Base-by-base conservation (phyloP, 2,888 invertebrate species). In the Sepiola atlantica region DNA sequence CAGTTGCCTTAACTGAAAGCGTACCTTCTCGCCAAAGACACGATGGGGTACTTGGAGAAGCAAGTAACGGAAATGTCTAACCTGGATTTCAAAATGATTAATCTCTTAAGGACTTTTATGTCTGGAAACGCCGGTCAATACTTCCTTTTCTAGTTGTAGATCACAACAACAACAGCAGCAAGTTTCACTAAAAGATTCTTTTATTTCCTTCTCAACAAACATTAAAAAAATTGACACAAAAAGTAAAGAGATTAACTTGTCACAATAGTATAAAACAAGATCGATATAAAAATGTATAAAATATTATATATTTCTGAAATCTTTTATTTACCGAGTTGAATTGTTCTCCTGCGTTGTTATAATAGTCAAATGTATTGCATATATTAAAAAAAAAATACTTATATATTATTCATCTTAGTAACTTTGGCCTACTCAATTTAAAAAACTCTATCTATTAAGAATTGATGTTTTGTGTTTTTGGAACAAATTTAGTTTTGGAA, bases 151-250 rank as follows among this genome's bases (percentile, higher is more conserved):
- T n/a, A n/a, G 77, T 18, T 77, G n/a, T 77, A n/a, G n/a, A 77
- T n/a, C 77, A 77, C 77, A 77, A n/a, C 77, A 77, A 77, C 77
- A 77, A n/a, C 77, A 77, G 77, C 77, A 77, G 77, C n/a, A 32
- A 21, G 32, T 77, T 77, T 77, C 77, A 16, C 16, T 77, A 77
- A 77, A 77, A n/a, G 77, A 77, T 77, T 77, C 77, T 77, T 77
- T 77, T 77, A 77, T n/a, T 77, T 77, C 14, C 77, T 32, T 21
- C 77, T 18, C 77, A 77, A 77, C 77, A 77, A 77, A n/a, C 77
- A 77, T 77, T 18, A 77, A 77, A 77, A n/a, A 77, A n/a, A 4
- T n/a, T 77, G n/a, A 32, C n/a, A 77, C n/a, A 77, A 77, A n/a
- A 77, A 77, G n/a, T 1, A 77, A 77, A 77, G 77, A 14, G 77